Base-by-base conservation (phyloP, 2,797 vertebrate species). In the Sebastes diploproa region DNA sequence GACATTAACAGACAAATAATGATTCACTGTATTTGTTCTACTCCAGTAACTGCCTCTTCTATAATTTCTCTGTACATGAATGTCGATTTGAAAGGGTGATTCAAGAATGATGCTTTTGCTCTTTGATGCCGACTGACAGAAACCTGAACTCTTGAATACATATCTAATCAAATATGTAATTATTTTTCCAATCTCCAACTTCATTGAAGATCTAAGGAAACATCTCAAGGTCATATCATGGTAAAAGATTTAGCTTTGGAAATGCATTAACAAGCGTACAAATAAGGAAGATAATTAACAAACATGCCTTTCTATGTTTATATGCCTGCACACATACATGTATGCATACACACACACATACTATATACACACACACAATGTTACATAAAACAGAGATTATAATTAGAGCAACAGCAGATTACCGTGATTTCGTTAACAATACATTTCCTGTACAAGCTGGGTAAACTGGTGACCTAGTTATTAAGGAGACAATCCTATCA, bases 381-480 rank as follows among this genome's bases (percentile, higher is more conserved):
- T 23, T 54, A 65, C 12, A 30, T 61, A 73, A 4, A 73, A 54
- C 9, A 29, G 27, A 29, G 27, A 50, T 22, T 58, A 29, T 38
- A 54, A 74, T 61, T 18, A n/a, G 25, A 72, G 7, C 8, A 63
- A 32, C 50, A 50, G 59, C 22, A 64, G 65, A 68, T 72, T 68
- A 58, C 56, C 56, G n/a, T 75, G 36, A 30, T 60, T 62, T 55
- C 23, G n/a, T 7, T 23, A 18, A 71, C 46, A 52, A n/a, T 52
- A 52, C 42, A 46, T 46, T 5, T 52, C 62, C 23, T 70, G 63
- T 63, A 59, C 36, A 25, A 65, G 55, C 25, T 29, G 34, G 25
- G 54, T 72, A 30, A 78, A 75, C 38, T 79, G 67, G 8, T 75
- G 76, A 52, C 59, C 46, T 54, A 46, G 29, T 59, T 86, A 70